Evolutionary conservation across 2,113 vertebrate species (phyloP).

Genomic region (Pomatostomus ruficeps): DNA sequence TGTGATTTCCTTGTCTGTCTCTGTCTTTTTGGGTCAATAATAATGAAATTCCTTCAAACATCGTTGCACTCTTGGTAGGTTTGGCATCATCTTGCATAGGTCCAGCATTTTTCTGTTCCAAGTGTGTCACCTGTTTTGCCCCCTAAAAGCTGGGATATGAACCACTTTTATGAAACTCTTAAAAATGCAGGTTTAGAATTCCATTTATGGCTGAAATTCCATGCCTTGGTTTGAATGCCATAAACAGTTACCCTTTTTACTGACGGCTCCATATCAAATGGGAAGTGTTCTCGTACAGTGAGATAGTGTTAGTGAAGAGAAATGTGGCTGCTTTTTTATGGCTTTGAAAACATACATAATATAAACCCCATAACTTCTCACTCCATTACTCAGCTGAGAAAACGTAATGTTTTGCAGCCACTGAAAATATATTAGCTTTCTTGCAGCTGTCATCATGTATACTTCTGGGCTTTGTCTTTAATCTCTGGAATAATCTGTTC

Average conservation of each 20-base stretch:
- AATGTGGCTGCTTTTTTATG: background rate
- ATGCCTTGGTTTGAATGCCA: background rate
- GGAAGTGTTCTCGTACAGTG: background rate
- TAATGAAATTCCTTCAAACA: background rate
- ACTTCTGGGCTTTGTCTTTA: background rate
- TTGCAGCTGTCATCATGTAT: background rate
- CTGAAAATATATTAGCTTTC: background rate
- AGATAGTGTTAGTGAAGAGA: background rate
- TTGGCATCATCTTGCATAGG: background rate
- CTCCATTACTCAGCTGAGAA: background rate
- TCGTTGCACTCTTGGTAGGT: background rate
- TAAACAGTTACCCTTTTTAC: background rate
- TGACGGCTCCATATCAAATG: background rate
- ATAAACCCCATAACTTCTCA: background rate
- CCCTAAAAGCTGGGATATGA: background rate
- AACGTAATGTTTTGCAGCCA: background rate
- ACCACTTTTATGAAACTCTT: background rate
- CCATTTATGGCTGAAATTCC: background rate
- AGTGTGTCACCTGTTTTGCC: background rate
- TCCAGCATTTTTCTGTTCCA: background rate
- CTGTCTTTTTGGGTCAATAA: background rate
- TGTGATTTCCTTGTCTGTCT: background rate
- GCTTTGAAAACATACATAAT: background rate
- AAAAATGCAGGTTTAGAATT: background rate
- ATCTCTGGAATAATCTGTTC: background rate